phyloP scores from a whole-genome alignment of 2,113 vertebrate genomes.

The Gobiocypris rarus region DNA sequence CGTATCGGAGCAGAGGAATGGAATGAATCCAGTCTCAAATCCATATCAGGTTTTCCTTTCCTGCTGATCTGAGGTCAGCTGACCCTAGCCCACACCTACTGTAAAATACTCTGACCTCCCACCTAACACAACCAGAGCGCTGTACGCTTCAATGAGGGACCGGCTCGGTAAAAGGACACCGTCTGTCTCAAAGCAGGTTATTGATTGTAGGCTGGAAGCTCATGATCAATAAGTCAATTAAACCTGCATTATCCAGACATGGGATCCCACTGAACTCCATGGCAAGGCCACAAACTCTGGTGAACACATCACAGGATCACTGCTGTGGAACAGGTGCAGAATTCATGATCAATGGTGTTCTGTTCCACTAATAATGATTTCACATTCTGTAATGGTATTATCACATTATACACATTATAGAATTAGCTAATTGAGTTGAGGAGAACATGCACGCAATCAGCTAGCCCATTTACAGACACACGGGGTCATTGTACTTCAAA shows the following conservation, averaged over 20 bases:
- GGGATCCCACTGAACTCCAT: background rate
- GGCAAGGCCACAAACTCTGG: no score
- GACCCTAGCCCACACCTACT: background rate
- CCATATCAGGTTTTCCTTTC: no score
- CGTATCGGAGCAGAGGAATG: no score
- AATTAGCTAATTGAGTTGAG: no score
- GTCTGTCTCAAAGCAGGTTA: constrained; percentile 37
- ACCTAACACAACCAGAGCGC: background rate
- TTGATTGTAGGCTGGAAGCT: constrained; percentile 51
- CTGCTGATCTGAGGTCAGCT: no score
- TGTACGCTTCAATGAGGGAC: background rate
- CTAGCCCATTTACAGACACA: no score
- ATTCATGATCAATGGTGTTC: no score
- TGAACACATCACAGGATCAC: background rate
- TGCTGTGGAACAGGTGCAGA: no score
- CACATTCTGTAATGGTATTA: background rate
- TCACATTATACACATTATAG: background rate
- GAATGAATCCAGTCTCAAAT: no score
- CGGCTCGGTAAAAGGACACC: background rate
- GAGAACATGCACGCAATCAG: no score
- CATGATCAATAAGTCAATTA: constrained; percentile 56
- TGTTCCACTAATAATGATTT: no score
- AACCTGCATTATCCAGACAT: constrained; percentile 58
- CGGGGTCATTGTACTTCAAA: no score
- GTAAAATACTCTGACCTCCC: background rate